These are phyloP conservation scores for Atta cephalotes DNA, from an alignment of 1,140 invertebrate genomes.

Conservation along the genomic window DNA sequence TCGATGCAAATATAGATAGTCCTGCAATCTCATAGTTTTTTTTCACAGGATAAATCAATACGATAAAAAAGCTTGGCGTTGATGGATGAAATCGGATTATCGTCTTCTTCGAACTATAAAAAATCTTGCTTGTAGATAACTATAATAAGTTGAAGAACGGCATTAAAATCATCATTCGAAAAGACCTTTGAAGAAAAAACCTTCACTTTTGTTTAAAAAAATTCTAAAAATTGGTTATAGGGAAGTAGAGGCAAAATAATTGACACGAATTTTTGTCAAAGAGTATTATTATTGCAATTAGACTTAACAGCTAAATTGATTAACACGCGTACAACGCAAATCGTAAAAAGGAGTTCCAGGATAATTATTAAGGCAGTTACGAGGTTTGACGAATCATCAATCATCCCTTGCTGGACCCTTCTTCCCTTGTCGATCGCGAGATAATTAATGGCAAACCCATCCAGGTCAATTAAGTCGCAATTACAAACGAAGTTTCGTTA, in stretches of 20 bases:
- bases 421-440: background rate
- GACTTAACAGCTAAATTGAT: constrained; percentile 23
- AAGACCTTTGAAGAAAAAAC: background rate
- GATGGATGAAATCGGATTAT: constrained; percentile 68
- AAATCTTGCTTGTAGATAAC: background rate
- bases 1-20: constrained; percentile 62
- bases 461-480: background rate
- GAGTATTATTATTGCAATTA: constrained; percentile 50
- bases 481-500: background rate
- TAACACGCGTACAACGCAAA: constrained; percentile 19
- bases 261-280: constrained; percentile 27
- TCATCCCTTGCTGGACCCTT: background rate
- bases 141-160: background rate
- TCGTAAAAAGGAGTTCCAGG: background rate
- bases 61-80: constrained; percentile 49
- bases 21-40: constrained; percentile 8
- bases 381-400: constrained; percentile 8
- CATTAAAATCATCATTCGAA: background rate
- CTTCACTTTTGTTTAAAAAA: background rate
- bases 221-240: constrained; percentile 1
- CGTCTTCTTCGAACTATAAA: constrained; percentile 24
- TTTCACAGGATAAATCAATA: constrained; percentile 28
- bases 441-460: constrained; percentile 2
- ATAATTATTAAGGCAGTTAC: constrained; percentile 51
- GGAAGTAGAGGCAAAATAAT: background rate